Conservation (phyloP, 1,140 invertebrate genomes). For the Drosophila takahashii region DNA sequence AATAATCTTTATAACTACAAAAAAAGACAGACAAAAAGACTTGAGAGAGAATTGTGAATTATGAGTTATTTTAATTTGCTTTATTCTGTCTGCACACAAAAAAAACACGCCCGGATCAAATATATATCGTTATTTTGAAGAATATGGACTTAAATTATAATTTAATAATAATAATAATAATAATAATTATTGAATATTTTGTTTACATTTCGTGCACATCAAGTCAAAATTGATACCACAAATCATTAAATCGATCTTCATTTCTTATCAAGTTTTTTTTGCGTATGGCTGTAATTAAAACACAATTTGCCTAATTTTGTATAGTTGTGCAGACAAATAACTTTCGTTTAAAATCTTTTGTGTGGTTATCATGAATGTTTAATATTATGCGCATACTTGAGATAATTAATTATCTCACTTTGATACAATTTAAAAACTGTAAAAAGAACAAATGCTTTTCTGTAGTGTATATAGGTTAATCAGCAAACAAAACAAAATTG, state of each 20-base stretch:
- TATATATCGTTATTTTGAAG: no score
- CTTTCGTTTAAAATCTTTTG: background rate
- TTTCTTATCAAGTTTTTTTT: no score
- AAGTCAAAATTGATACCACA: no score
- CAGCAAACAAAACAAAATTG: constrained; percentile 18
- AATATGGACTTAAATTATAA: no score
- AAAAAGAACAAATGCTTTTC: background rate
- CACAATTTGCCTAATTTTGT: background rate
- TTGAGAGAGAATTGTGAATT: background rate
- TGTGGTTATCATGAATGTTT: background rate
- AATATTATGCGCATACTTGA: background rate
- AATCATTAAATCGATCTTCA: no score
- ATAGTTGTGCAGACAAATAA: background rate
- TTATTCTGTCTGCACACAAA: background rate
- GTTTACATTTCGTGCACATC: no score
- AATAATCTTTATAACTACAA: background rate
- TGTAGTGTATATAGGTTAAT: constrained; percentile 12
- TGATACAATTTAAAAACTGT: background rate
- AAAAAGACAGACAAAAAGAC: background rate
- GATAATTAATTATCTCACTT: background rate
- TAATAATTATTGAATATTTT: no score
- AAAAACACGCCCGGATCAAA: no score
- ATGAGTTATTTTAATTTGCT: constrained; percentile 8
- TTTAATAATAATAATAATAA: no score
- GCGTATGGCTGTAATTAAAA: background rate